phyloP scores from a whole-genome alignment of 2,797 vertebrate species.

The Philypnodon macrostomus region DNA sequence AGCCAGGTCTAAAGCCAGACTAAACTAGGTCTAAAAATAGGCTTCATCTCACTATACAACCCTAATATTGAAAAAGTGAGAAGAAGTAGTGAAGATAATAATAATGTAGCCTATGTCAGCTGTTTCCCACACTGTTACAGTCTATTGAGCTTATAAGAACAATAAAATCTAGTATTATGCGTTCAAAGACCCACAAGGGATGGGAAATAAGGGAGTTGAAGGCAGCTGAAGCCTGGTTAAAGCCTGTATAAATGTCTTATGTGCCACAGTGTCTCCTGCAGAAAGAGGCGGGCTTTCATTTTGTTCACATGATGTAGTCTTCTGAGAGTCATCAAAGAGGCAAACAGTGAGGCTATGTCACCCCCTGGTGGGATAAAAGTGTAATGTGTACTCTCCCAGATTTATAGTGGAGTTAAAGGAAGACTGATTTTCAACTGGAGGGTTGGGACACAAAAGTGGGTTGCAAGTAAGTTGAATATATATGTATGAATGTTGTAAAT shows the following conservation, averaged over 20 bases:
- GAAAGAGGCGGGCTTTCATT: slow-evolving; percentile 59
- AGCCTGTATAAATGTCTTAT: slow-evolving; percentile 50
- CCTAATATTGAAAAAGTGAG: no score
- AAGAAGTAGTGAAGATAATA: no score
- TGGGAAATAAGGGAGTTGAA: slow-evolving; percentile 9
- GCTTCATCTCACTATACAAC: no score
- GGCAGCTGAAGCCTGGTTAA: slow-evolving; percentile 49
- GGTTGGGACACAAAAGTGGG: no score
- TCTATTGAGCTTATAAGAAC: slow-evolving; percentile 68
- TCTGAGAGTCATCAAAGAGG: slow-evolving; percentile 27
- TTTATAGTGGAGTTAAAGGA: no score
- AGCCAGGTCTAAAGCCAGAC: no score
- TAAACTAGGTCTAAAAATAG: no score
- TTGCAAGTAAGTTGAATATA: no score
- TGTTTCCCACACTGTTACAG: slow-evolving; percentile 16
- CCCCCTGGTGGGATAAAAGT: slow-evolving; percentile 63
- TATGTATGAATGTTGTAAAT: no score
- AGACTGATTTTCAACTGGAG: no score
- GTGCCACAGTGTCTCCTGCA: slow-evolving; percentile 58
- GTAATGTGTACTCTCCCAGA: no score
- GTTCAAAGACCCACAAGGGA: slow-evolving; percentile 52
- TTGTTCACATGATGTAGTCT: slow-evolving; percentile 61
- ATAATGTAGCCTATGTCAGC: slow-evolving; percentile 44
- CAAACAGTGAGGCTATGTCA: slow-evolving; percentile 54
- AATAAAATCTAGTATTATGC: slow-evolving; percentile 63